phyloP scores from a whole-genome alignment of 2,888 invertebrate genomes.

The Eupithecia abbreviata region DNA sequence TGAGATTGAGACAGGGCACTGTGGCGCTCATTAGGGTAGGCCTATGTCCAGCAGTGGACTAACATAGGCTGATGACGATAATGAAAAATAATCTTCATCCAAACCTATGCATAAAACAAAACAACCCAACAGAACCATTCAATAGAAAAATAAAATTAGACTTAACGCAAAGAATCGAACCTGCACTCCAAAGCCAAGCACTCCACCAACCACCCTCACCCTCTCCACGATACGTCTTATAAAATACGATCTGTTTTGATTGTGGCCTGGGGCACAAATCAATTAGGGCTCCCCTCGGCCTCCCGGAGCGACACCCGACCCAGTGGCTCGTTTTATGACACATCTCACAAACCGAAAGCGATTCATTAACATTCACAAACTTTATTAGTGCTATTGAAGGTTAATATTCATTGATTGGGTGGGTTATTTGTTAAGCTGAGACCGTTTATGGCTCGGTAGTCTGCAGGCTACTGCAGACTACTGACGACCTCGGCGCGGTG shows the following conservation, averaged over 20 bases:
- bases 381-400: conserved; percentile 78
- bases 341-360: conserved; percentile 77
- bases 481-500: too few relatives aligned
- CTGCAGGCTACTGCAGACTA: background rate
- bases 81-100: too few relatives aligned
- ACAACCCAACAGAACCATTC: background rate
- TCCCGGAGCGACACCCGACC: conserved; percentile 76
- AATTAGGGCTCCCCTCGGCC: conserved; percentile 77
- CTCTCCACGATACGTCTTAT: conserved; percentile 75
- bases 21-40: too few relatives aligned
- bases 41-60: too few relatives aligned
- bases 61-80: too few relatives aligned
- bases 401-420: conserved; percentile 58
- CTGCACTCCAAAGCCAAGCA: conserved; percentile 38
- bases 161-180: conserved; percentile 58
- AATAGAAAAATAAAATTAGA: background rate
- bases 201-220: conserved; percentile 63
- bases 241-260: conserved; percentile 85
- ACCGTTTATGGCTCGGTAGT: conserved; percentile 37
- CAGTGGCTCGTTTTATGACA: conserved; percentile 84
- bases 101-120: background rate
- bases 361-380: conserved; percentile 82
- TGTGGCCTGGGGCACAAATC: conserved; percentile 85
- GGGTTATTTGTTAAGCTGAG: conserved; percentile 34
- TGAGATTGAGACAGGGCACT: too few relatives aligned